Evolutionary conservation across 2,888 invertebrate species (phyloP).

Genomic region (Eristalis arbustorum): DNA sequence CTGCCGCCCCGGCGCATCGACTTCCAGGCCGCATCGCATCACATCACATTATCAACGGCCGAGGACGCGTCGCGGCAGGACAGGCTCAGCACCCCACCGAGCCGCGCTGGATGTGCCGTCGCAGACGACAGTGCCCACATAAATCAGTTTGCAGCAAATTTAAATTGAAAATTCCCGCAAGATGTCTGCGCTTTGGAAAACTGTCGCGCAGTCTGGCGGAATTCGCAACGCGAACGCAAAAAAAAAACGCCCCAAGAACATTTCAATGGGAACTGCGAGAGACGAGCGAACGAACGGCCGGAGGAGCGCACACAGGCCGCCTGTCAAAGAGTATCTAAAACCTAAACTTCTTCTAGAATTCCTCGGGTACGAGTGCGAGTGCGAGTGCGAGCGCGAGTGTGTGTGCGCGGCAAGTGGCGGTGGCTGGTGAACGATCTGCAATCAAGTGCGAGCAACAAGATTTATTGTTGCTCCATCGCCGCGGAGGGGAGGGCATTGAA

Average conservation of each 20-base stretch:
- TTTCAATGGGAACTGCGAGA: slow-evolving; percentile 67
- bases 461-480: slow-evolving; percentile 65
- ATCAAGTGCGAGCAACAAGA: slow-evolving; percentile 69
- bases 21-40: slow-evolving; percentile 59
- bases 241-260: slow-evolving; percentile 33
- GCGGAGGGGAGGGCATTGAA: slow-evolving; percentile 60
- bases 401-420: neutral
- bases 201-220: slow-evolving; percentile 68
- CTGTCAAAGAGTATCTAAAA: slow-evolving; percentile 58
- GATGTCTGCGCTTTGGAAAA: slow-evolving; percentile 69
- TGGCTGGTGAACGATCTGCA: slow-evolving; percentile 59
- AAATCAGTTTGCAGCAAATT: slow-evolving; percentile 72
- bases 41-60: slow-evolving; percentile 68
- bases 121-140: slow-evolving; percentile 72
- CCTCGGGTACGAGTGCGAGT: slow-evolving; percentile 15
- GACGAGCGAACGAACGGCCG: slow-evolving; percentile 12
- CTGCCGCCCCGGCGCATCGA: neutral
- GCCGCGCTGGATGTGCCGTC: slow-evolving; percentile 52
- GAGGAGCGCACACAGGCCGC: slow-evolving; percentile 26
- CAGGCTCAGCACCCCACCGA: neutral
- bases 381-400: slow-evolving; percentile 6
- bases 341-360: slow-evolving; percentile 58
- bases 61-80: neutral
- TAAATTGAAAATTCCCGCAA: slow-evolving; percentile 70
- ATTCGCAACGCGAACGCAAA: slow-evolving; percentile 21